Evolutionary conservation across 1,140 invertebrate genomes (phyloP).

Genomic region (Aphaenogaster floridana): DNA sequence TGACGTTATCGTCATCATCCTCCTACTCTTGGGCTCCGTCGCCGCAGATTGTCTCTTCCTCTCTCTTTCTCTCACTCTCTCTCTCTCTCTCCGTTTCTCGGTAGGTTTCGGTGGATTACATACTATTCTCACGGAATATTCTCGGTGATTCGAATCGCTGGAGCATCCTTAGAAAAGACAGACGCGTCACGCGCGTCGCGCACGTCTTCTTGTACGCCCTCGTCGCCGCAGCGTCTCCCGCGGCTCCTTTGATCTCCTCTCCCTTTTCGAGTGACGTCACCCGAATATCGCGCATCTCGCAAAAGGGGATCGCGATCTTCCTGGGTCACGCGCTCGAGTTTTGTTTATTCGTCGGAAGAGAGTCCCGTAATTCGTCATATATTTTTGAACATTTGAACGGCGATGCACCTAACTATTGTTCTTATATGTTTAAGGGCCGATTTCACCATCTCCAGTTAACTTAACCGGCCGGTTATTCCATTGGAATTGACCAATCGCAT

Average conservation of each 20-base stretch:
- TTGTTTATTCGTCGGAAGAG: constrained; percentile 23
- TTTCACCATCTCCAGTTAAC: too few relatives aligned
- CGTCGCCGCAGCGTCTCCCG: neutral
- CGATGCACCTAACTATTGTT: neutral
- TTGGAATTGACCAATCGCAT: too few relatives aligned
- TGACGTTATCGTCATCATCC: constrained; percentile 59
- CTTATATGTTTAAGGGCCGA: neutral
- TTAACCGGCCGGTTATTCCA: too few relatives aligned
- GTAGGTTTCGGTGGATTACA: constrained; percentile 30
- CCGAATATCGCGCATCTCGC: neutral
- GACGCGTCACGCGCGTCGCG: neutral
- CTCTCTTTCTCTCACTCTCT: neutral
- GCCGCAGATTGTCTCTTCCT: neutral
- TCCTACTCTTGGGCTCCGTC: constrained; percentile 15
- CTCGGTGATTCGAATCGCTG: constrained; percentile 12
- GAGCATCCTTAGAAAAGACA: constrained; percentile 26
- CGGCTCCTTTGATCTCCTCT: constrained; percentile 44
- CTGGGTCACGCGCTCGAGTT: neutral
- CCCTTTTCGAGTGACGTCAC: constrained; percentile 27
- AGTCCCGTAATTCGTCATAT: neutral
- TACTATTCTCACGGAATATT: constrained; percentile 37
- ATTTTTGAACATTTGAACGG: neutral
- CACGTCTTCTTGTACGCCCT: neutral
- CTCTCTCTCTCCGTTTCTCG: neutral
- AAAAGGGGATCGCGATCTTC: constrained; percentile 39